Percentiles rank a stretch among this genome's conserved stretches.
Evolutionary conservation across 2,888 invertebrate species (phyloP).

Genomic region (Drosophila atroscutellata): DNA sequence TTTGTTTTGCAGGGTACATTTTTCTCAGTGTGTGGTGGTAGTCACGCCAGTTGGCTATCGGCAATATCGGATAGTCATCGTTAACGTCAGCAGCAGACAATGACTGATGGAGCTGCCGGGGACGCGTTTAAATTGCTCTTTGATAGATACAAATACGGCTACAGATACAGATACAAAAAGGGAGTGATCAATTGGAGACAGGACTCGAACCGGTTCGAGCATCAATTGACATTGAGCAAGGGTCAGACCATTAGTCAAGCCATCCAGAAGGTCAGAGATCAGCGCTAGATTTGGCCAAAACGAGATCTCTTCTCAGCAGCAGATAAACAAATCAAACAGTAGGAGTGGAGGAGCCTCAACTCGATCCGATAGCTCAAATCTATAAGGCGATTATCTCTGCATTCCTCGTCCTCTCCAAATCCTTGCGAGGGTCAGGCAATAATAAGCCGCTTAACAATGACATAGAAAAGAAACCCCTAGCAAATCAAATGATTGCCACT

Average conservation of each 20-base stretch:
- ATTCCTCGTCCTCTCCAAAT: constrained; percentile 3
- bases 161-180: not conserved
- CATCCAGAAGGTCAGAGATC: constrained; percentile 12
- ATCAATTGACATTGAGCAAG: not conserved
- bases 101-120: constrained; percentile 23
- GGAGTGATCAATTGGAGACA: constrained; percentile 2
- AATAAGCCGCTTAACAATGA: constrained; percentile 13
- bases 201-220: constrained; percentile 16
- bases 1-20: not conserved
- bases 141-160: constrained; percentile 3
- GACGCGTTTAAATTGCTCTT: constrained; percentile 34
- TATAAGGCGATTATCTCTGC: constrained; percentile 23
- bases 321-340: not conserved
- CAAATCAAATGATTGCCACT: not conserved
- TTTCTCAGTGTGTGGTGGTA: not conserved
- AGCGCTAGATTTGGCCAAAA: not conserved
- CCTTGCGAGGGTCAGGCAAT: constrained; percentile 1
- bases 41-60: constrained; percentile 8
- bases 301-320: not conserved
- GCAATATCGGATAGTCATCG: constrained; percentile 41
- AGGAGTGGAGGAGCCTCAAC: not conserved
- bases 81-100: constrained; percentile 23
- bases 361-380: not conserved
- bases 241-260: not conserved
- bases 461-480: constrained; percentile 1